Base-by-base conservation (phyloP, 2,888 invertebrate species). In the Xanthorhoe spadicearia region DNA sequence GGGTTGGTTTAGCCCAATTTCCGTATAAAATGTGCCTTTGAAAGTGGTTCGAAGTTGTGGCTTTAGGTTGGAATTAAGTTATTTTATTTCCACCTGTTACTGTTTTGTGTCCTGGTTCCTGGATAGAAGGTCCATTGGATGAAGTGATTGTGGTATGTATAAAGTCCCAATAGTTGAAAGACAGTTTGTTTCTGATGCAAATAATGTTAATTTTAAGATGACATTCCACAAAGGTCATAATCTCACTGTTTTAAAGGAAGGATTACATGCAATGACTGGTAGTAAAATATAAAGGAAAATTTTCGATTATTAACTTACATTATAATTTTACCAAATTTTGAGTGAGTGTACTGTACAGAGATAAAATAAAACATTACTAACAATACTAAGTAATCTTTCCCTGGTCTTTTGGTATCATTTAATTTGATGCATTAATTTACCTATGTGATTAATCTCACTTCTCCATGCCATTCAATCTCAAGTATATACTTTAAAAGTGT, bases 71-170 rank as follows among this genome's bases (percentile, higher is more conserved):
- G 83, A 82, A 82, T 77, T 66, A 74, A 76, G 86, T 87, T 86
- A 84, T 82, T 83, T 73, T 83, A 84, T 80, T 82, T 76, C 77
- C 74, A 74, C 76, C 79, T 82, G 77, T 80, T 86, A 78, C 77
- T 71, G 72, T 64, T 68, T 75, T 83, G 83, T 79, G 81, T 82
- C 68, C 64, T 74, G 67, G 69, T 62, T 77, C 69, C 73, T 79
- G 85, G 82, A 83, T 79, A 70, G 76, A 63, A 73, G 73, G 74
- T 73, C 76, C 63, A 57, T 74, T 82, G 87, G 86, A 87, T 88
- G 86, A 88, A 88, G 90, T 90, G 91, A 80, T 77, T 81, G 86
- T 90, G 92, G 92, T 92, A 87, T 63, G 92, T 91, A 87, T 80
- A 54, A 38, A 51, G 9, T 23, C 46, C 51, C 28, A 56, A 48